Base-by-base conservation (phyloP, 64 coral and sea anemone genomes). In the Montipora foliosa region DNA sequence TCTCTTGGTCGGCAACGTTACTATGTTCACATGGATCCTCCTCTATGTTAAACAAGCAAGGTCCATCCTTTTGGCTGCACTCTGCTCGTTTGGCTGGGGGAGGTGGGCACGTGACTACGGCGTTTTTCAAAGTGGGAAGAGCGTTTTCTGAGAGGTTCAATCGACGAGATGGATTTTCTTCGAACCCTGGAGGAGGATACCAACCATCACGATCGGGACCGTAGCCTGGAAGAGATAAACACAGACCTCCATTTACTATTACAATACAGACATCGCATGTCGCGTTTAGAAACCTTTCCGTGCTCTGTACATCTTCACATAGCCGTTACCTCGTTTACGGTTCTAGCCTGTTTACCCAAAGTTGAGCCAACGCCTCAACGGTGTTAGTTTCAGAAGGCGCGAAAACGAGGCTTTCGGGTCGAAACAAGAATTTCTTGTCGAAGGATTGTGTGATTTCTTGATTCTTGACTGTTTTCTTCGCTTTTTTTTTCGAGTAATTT, bases 11-110 rank as follows among this genome's bases (percentile, higher is more conserved):
- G 5, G 91, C 91, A 20, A 87, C 20, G 29, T 93, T 93, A 13
- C 49, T 76, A 55, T 93, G 87, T 52, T 93, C 91, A 67, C 91
- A 93, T 1, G 91, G 91, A 53, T 93, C 91, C 4, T 51, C 47
- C 4, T 51, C 47, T 6, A 93, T 59, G 44, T 93, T 81, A 22
- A 93, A 93, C 72, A 93, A 58, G 55, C 91, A 93, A 17, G 91
- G 91, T n/a, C 91, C 91, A 20, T 62, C 58, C 20, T 80, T 59
- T 9, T 68, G 48, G 47, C 81, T 66, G 57, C 91, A 93, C 51
- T 87, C 44, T 29, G 77, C 75, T 16, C 52, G 47, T 20, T 77
- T 24, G 53, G 55, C n/a, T 11, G 91, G 91, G 4, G 58, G 91
- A 4, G 79, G 67, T 52, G 60, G 73, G 24, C 91, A 93, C 45